These are phyloP conservation scores for Arothron firmamentum DNA, from an alignment of 2,113 vertebrate species.

Conservation along the genomic window DNA sequence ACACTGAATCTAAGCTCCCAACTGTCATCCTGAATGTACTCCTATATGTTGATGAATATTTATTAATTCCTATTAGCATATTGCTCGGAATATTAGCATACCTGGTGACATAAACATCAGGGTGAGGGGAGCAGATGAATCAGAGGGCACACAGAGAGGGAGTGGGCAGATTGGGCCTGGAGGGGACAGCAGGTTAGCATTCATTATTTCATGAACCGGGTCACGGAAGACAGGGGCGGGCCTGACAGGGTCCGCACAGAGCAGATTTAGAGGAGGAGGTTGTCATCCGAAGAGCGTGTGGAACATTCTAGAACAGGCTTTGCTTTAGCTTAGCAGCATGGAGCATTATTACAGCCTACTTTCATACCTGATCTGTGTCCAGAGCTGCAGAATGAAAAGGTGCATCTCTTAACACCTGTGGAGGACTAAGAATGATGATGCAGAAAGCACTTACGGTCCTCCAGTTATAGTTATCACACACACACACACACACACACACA, in stretches of 20 bases:
- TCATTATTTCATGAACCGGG: conserved; percentile 26
- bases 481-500: conserved; percentile 10
- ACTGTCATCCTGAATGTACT: conserved; percentile 28
- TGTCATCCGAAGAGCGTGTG: not conserved
- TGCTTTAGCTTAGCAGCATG: not conserved
- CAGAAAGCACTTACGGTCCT: not conserved
- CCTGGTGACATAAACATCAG: conserved; percentile 36
- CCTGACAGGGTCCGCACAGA: conserved; percentile 9
- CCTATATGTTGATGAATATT: conserved; percentile 43
- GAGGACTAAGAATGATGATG: not conserved
- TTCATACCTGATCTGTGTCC: too few relatives aligned
- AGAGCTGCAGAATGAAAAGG: too few relatives aligned
- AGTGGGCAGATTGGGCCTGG: conserved; percentile 23
- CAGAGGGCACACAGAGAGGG: conserved; percentile 26
- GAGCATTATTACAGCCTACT: too few relatives aligned
- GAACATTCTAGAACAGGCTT: not conserved
- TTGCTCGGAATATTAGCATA: conserved; percentile 44
- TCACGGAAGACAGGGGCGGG: conserved; percentile 3
- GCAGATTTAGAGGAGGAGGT: not conserved
- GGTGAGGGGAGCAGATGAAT: conserved; percentile 39
- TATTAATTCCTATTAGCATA: conserved; percentile 41
- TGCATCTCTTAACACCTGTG: too few relatives aligned
- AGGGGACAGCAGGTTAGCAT: conserved; percentile 39
- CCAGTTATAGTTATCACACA: not conserved
- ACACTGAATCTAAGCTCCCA: conserved; percentile 25